Evolutionary conservation across 1,140 invertebrate species (phyloP).

Genomic region (Bursaphelenchus mucronatus): DNA sequence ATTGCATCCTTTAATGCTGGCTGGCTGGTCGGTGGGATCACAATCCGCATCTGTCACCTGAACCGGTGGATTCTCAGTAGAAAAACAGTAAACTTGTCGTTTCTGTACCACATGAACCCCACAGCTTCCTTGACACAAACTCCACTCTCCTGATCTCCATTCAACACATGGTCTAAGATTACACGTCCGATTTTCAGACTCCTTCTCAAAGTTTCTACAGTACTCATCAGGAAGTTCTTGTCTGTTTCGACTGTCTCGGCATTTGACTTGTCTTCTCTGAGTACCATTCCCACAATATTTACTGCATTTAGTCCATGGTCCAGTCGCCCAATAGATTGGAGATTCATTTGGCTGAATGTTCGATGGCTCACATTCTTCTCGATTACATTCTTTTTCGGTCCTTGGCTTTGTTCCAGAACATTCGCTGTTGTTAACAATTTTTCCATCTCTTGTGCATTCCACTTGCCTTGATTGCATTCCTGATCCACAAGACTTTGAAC

Average conservation of each 20-base stretch:
- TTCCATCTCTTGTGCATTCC: slow-evolving; percentile 44
- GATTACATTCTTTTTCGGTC: slow-evolving; percentile 37
- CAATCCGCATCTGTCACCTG: slow-evolving; percentile 38
- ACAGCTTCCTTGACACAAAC: slow-evolving; percentile 45
- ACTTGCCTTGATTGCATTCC: slow-evolving; percentile 44
- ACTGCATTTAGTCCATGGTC: slow-evolving; percentile 52
- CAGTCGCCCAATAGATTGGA: slow-evolving; percentile 46
- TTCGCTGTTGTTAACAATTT: slow-evolving; percentile 42
- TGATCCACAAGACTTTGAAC: slow-evolving; percentile 52
- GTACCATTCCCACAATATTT: slow-evolving; percentile 48
- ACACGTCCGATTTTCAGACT: slow-evolving; percentile 27
- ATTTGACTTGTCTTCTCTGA: slow-evolving; percentile 50
- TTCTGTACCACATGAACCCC: slow-evolving; percentile 42
- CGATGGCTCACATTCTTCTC: slow-evolving; percentile 18
- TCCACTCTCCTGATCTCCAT: slow-evolving; percentile 46
- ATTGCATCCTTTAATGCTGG: slow-evolving; percentile 32
- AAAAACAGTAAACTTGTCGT: slow-evolving; percentile 38
- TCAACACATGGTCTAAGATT: slow-evolving; percentile 38
- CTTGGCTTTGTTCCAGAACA: slow-evolving; percentile 38
- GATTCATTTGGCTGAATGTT: slow-evolving; percentile 20
- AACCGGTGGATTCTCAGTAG: slow-evolving; percentile 15
- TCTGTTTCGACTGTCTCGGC: slow-evolving; percentile 36
- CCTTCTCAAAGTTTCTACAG: slow-evolving; percentile 45
- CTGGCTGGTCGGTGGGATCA: slow-evolving; percentile 41
- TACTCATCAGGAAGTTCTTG: slow-evolving; percentile 50